Percentiles rank a stretch among this genome's conserved stretches.
These are phyloP conservation scores for Vulpes lagopus DNA, from an alignment of 2,113 vertebrate genomes.

Conservation along the genomic window DNA sequence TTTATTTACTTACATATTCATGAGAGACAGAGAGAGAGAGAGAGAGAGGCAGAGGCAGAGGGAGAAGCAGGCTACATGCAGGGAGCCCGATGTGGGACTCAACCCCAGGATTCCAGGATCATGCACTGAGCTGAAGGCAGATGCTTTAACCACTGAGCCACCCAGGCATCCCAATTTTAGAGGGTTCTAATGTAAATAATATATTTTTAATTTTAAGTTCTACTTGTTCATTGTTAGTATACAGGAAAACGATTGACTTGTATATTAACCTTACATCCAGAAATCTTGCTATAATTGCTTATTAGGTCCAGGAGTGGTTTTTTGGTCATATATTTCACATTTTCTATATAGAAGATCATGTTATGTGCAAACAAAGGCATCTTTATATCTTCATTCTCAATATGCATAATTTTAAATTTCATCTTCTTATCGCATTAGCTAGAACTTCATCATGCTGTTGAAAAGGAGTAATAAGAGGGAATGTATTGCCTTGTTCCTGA, in stretches of 20 bases:
- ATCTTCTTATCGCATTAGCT: not conserved
- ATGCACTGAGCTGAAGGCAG: too few species aligned
- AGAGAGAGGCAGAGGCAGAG: too few species aligned
- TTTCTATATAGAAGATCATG: not conserved
- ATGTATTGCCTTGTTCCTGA: not conserved
- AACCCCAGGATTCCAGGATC: too few species aligned
- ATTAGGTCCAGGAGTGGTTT: not conserved
- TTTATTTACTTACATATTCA: too few species aligned
- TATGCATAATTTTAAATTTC: not conserved
- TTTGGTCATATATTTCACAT: not conserved
- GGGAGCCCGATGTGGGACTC: too few species aligned
- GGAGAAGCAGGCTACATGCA: too few species aligned
- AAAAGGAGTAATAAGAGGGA: not conserved
- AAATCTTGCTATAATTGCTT: not conserved
- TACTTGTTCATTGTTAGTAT: not conserved
- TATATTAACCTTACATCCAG: not conserved
- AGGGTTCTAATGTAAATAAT: not conserved
- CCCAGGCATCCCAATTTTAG: not conserved
- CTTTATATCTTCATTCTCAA: not conserved
- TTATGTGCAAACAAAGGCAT: not conserved
- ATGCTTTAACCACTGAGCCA: too few species aligned
- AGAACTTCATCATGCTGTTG: not conserved
- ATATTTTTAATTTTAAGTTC: not conserved
- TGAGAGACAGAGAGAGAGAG: too few species aligned
- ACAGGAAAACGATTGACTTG: not conserved